These are phyloP conservation scores for Paedocypris sp. DNA, from an alignment of 2,113 vertebrate genomes.

Conservation along the genomic window DNA sequence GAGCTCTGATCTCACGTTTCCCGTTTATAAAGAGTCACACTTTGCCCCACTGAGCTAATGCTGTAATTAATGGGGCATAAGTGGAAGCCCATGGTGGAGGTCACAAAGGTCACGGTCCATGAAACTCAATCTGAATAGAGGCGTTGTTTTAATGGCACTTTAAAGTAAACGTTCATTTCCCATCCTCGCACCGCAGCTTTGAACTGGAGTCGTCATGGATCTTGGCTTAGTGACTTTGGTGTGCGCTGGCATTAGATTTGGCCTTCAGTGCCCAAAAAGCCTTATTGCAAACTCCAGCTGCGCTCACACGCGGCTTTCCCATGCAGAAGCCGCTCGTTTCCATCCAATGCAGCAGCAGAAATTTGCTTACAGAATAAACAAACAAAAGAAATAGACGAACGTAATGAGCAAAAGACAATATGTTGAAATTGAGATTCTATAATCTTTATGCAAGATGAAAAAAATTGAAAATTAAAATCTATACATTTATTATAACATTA, in stretches of 20 bases:
- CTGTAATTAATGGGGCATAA: slow-evolving; percentile 12
- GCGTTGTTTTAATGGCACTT: slow-evolving; percentile 15
- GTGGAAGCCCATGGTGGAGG: slow-evolving; percentile 6
- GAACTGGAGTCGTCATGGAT: slow-evolving; percentile 37
- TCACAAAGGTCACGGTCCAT: slow-evolving; percentile 5
- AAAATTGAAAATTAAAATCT: too few relatives aligned
- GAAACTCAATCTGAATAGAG: slow-evolving; percentile 28
- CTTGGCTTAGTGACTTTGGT: slow-evolving; percentile 19
- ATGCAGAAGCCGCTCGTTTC: slow-evolving; percentile 17
- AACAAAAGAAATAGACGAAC: too few relatives aligned
- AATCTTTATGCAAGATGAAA: too few relatives aligned
- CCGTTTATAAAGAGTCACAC: not conserved
- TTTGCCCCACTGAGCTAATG: not conserved
- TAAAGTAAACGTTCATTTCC: slow-evolving; percentile 21
- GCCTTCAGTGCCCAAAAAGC: slow-evolving; percentile 28
- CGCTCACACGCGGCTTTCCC: slow-evolving; percentile 9
- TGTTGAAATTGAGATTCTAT: too few relatives aligned
- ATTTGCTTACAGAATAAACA: too few relatives aligned
- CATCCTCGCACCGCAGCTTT: slow-evolving; percentile 35
- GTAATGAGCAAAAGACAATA: too few relatives aligned
- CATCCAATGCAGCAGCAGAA: not conserved
- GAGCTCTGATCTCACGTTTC: not conserved
- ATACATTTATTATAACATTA: too few relatives aligned
- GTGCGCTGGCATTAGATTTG: slow-evolving; percentile 14
- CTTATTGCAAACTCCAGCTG: slow-evolving; percentile 35